Base-by-base conservation (phyloP, 2,888 invertebrate species). In the Cerastis rubricosa region DNA sequence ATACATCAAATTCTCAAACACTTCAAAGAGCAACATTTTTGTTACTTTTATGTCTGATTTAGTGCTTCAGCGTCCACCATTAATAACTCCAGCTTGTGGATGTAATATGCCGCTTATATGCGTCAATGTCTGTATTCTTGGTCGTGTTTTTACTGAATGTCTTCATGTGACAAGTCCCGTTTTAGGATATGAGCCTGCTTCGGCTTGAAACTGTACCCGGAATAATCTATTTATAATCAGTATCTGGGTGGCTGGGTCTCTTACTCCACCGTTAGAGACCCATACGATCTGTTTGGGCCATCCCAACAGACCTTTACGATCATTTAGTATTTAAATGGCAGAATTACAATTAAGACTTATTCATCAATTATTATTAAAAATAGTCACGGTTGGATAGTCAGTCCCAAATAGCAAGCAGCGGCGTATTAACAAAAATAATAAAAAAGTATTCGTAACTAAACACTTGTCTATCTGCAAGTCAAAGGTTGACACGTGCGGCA, bases 31-130 rank as follows among this genome's bases (percentile, higher is more conserved):
- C 40, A 29, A 57, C 71, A 61, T 70, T 81, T 86, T 85, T 81
- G 85, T 83, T 69, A 64, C 66, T 79, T 79, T 81, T 79, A 49
- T 61, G 70, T 57, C 83, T 87, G 86, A 87, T 87, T 87, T 87
- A 87, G 75, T 87, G 72, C 71, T 80, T 69, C 74, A 75, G 72
- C 87, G 9, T 71, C 59, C 54, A 70, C 57, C 86, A 87, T 87
- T 87, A 85, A 87, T 85, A 86, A 79, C 85, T 64, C 29, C 66
- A 59, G 72, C n/a, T 75, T 70, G 79, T 80, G 73, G 87, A 80
- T 86, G 78, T 83, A 83, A 83, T 84, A 78, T 59, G 64, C 70
- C 43, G 68, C 59, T 71, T 73, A 72, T 74, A 83, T 86, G 76
- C 84, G 75, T 84, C 85, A 87, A 83, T 85, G 85, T 86, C 51